Evolutionary conservation across 2,888 invertebrate genomes (phyloP), one percentile per base, ranked within the genome.

Genomic region (Melipona beecheii): DNA sequence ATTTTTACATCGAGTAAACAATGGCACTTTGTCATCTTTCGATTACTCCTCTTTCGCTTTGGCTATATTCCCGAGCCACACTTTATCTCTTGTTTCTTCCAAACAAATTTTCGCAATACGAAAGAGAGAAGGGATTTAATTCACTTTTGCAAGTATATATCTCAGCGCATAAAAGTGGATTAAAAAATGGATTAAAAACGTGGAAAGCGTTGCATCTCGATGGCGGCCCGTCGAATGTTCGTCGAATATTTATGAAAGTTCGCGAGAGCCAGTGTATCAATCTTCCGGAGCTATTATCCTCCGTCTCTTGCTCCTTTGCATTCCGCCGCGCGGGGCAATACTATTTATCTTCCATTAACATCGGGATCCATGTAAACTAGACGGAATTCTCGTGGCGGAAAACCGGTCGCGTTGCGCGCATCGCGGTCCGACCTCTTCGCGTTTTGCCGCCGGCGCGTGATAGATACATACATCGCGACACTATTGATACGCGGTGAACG

Each of bases 391-490:
- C 81, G 75, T 52, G 68, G 65, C 62, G 66, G 83, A 82, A 27
- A 87, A 83, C 66, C 81, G 68, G 15, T 75, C 74, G 60, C 56
- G 43, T 54, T 73, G 77, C 65, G 56, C 56, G 56, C 56, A 58
- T 49, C 60, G 31, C 54, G 75, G 66, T 65, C 52, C 36, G 70
- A 21, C 66, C 73, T 84, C 88, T 87, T 87, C 81, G 70, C 70
- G 60, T 84, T 73, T 68, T 66, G 54, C 66, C 62, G 54, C 68
- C 43, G 77, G 75, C 79, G 21, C 19, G 72, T 79, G 89, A 88
- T 88, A 88, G 84, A 84, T 88, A 85, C 72, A 83, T 88, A 86
- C 72, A 78, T 81, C 72, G 75, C 83, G 85, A 86, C 82, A 86
- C 69, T 84, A 88, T 88, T 75, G 84, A 86, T 73, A 75, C 78